phyloP scores from a whole-genome alignment of 92 coral and sea anemone species.

The Porites divaricata region DNA sequence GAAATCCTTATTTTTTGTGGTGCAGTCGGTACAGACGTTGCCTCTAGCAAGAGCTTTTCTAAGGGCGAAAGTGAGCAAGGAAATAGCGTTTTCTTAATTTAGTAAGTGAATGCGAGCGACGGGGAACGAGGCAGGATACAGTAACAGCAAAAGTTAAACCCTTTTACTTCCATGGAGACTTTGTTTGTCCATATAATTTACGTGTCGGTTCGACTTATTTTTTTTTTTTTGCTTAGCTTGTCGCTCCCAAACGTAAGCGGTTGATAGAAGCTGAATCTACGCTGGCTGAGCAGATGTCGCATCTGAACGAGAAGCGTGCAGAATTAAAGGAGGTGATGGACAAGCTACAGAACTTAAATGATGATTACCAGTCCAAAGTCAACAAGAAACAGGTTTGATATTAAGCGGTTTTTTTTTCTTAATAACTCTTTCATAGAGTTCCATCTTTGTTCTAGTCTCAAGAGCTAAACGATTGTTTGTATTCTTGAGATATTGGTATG shows the following conservation, averaged over 20 bases:
- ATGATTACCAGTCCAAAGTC: constrained; percentile 87
- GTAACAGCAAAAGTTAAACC: no score
- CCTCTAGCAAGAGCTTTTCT: no score
- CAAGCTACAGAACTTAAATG: constrained; percentile 91
- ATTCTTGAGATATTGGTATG: no score
- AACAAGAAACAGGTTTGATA: constrained; percentile 75
- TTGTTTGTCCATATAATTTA: neutral
- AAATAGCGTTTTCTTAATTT: no score
- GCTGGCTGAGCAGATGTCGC: constrained; percentile 86
- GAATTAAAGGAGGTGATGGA: constrained; percentile 90
- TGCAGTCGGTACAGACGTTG: no score
- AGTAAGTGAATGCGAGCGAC: no score
- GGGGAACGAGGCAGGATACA: no score
- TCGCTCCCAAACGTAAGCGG: constrained; percentile 94
- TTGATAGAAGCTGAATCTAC: constrained; percentile 85
- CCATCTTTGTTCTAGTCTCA: no score
- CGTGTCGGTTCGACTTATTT: neutral
- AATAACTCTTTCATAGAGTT: neutral
- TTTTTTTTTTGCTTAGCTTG: constrained; percentile 63
- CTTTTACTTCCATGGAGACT: no score
- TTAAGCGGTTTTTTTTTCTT: neutral
- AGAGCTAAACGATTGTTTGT: no score
- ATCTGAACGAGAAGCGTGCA: constrained; percentile 87
- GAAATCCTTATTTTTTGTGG: no score
- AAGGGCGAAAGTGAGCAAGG: no score